A percentile compares a stretch with the other conserved stretches of the same genome.
These are phyloP conservation scores for Heliconius nattereri DNA, from an alignment of 1,140 invertebrate genomes.

Conservation along the genomic window DNA sequence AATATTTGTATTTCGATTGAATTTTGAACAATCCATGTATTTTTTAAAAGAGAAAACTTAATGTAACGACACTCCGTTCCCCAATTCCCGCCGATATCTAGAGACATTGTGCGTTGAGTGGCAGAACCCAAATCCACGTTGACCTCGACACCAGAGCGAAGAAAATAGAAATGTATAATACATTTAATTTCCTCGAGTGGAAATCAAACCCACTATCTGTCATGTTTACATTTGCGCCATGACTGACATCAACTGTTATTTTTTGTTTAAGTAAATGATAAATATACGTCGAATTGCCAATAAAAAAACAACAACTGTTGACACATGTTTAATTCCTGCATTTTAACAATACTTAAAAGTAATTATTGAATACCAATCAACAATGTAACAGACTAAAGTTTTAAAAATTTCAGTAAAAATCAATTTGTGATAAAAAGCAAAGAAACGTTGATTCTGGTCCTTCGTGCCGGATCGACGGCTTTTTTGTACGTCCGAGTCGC, in stretches of 20 bases:
- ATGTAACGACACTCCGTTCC: no score
- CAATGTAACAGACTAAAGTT: background rate
- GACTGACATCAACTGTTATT: no score
- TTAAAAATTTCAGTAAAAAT: slow-evolving; percentile 35
- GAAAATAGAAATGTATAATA: no score
- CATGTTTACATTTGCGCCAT: no score
- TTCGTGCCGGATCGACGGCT: slow-evolving; percentile 55
- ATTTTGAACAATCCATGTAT: slow-evolving; percentile 11
- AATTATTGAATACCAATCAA: slow-evolving; percentile 16
- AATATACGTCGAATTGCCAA: background rate
- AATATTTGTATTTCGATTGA: slow-evolving; percentile 10
- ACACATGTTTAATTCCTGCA: background rate
- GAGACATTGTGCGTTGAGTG: no score
- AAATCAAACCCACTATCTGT: no score
- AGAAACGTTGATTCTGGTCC: slow-evolving; percentile 36
- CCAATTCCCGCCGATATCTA: no score
- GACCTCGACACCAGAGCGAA: no score
- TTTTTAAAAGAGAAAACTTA: no score
- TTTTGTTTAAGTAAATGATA: background rate
- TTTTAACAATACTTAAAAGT: background rate
- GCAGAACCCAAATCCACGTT: no score
- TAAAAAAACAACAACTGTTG: background rate
- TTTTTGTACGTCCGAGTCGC: slow-evolving; percentile 64
- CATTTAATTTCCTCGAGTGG: no score
- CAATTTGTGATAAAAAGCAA: slow-evolving; percentile 41